Base-by-base conservation (phyloP, 2,113 vertebrate genomes). In the Onychorhynchus coronatus region DNA sequence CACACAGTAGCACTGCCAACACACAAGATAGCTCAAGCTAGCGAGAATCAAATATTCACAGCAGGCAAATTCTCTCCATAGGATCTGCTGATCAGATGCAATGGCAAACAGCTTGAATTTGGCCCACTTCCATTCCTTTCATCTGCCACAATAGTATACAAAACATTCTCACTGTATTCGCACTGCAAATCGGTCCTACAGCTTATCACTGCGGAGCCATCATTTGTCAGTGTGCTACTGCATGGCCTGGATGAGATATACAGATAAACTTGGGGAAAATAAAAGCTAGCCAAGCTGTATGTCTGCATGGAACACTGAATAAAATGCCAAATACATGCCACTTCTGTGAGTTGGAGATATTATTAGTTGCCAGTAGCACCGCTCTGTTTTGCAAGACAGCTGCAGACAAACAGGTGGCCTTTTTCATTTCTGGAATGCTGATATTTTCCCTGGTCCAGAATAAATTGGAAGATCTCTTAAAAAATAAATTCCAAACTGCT, bases 21-120 rank as follows among this genome's bases (percentile, higher is more conserved):
- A 78, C 71, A 59, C 55, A 88, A 74, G 75, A 90, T 11, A 93
- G 42, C 37, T 77, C 49, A 94, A 77, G 82, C 88, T 80, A 87
- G 78, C 0, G 37, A 91, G 82, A 97, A 82, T 89, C 91, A 77
- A 96, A 97, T 92, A 93, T 89, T 94, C 96, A 96, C 89, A 97
- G 95, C 96, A 97, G 96, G 95, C 96, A 95, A 95, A 96, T 94
- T 96, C 96, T 72, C 92, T 94, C 92, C 93, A 94, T 96, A 96
- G 93, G 95, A 97, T 96, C 92, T 96, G 93, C 95, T 97, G 96
- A 97, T 96, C 85, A 92, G 86, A 96, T 93, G 91, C 91, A 96
- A 96, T 30, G 83, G 93, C 93, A 85, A 93, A 81, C 79, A 92
- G 91, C 85, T 55, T 95, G 94, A 94, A 59, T 67, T 94, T 92